phyloP scores from a whole-genome alignment of 1,140 invertebrate species.

The Drepana arcuata region DNA sequence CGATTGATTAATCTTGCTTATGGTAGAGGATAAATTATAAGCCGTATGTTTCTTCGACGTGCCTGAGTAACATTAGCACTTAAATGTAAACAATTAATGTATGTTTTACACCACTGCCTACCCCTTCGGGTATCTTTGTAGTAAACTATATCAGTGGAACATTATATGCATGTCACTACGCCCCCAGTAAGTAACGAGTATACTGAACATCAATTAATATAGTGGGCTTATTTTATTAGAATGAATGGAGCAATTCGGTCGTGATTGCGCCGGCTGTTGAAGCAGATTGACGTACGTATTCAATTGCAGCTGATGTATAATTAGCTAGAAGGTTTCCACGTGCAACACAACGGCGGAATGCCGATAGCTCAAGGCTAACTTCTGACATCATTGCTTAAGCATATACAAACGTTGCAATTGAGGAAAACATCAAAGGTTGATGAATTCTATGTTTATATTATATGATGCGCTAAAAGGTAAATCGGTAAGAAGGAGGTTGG shows the following conservation, averaged over 20 bases:
- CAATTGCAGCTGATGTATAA: conserved; percentile 41
- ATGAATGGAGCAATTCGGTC: conserved; percentile 12
- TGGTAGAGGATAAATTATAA: too few relatives aligned
- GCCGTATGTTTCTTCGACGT: too few relatives aligned
- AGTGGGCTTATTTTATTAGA: conserved; percentile 1
- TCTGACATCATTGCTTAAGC: conserved; percentile 31
- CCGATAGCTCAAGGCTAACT: conserved; percentile 34
- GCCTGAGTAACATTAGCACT: too few relatives aligned
- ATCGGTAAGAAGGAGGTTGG: too few relatives aligned
- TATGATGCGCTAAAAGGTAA: conserved; percentile 14
- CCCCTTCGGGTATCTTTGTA: too few relatives aligned
- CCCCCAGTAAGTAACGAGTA: too few relatives aligned
- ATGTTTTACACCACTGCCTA: too few relatives aligned
- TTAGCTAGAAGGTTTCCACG: conserved; percentile 38
- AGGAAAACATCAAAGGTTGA: conserved; percentile 21
- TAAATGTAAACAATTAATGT: too few relatives aligned
- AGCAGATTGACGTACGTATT: conserved; percentile 41
- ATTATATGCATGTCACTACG: too few relatives aligned
- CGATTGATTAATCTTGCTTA: too few relatives aligned
- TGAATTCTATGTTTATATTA: conserved; percentile 13
- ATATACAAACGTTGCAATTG: conserved; percentile 28
- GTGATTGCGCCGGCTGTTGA: conserved; percentile 21
- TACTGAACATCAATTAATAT: too few relatives aligned
- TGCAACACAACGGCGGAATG: conserved; percentile 28
- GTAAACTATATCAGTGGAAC: too few relatives aligned